A percentile compares a stretch with the other conserved stretches of the same genome.
These are phyloP conservation scores for Malurus cyaneus DNA, from an alignment of 2,113 vertebrate genomes.

Conservation along the genomic window DNA sequence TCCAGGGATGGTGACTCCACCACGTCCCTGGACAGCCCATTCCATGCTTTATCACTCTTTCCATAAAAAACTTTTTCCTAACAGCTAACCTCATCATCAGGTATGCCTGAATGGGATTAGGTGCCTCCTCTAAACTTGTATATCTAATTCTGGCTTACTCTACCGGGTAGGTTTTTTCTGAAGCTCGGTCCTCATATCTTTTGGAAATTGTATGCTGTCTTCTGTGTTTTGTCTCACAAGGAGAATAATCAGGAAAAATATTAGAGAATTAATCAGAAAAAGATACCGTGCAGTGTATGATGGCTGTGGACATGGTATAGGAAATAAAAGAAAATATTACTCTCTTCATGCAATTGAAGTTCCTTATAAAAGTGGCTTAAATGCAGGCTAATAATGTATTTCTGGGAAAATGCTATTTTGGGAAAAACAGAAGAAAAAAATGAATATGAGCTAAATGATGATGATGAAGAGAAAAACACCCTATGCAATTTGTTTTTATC, in stretches of 20 bases:
- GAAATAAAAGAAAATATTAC: not conserved
- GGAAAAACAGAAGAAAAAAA: not conserved
- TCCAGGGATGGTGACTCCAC: too few relatives aligned
- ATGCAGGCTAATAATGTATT: not conserved
- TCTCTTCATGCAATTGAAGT: not conserved
- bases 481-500: not conserved
- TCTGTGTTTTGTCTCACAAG: not conserved
- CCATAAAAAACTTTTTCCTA: too few relatives aligned
- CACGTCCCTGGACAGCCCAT: too few relatives aligned
- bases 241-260: not conserved
- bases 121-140: not conserved
- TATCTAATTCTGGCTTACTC: not conserved
- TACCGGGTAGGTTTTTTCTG: not conserved
- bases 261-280: not conserved
- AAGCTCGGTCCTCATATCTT: not conserved
- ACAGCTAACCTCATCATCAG: not conserved
- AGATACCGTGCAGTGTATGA: not conserved
- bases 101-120: not conserved
- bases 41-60: too few relatives aligned
- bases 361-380: not conserved
- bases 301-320: not conserved
- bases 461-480: not conserved
- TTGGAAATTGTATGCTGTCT: not conserved
- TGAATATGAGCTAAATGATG: not conserved
- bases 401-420: not conserved